Conservation (phyloP, 37 sponge, comb jelly and placozoan species). For the Ianthella basta region DNA sequence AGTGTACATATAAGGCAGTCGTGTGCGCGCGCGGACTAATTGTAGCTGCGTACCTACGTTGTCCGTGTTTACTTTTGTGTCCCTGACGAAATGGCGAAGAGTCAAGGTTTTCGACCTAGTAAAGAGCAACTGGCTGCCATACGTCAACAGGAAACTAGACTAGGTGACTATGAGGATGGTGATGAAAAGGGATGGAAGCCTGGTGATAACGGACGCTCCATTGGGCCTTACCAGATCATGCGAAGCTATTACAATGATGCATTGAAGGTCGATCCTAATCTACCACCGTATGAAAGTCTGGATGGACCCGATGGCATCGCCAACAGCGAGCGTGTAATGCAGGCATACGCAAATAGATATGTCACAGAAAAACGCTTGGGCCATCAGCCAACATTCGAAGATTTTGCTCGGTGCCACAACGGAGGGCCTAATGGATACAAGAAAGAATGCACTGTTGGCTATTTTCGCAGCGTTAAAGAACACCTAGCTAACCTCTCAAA, state of each 20-base stretch:
- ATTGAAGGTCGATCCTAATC: slow-evolving; percentile 18
- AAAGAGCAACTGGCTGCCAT: too few relatives aligned
- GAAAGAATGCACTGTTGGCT: neutral
- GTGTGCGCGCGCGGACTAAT: too few relatives aligned
- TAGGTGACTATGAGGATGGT: too few relatives aligned
- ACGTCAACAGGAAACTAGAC: too few relatives aligned
- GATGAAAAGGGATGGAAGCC: too few relatives aligned
- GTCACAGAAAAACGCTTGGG: slow-evolving; percentile 29
- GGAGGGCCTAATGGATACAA: slow-evolving; percentile 34
- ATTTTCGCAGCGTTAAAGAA: neutral
- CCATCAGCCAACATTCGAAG: slow-evolving; percentile 17
- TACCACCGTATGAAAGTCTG: slow-evolving; percentile 8
- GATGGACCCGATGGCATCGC: slow-evolving; percentile 13
- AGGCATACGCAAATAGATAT: slow-evolving; percentile 40
- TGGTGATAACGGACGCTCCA: too few relatives aligned
- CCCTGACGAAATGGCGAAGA: too few relatives aligned
- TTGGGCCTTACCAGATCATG: slow-evolving; percentile 52
- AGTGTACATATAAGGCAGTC: too few relatives aligned
- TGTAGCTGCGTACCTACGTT: too few relatives aligned
- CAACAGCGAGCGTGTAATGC: slow-evolving; percentile 3
- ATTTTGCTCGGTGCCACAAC: slow-evolving; percentile 11
- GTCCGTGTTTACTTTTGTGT: too few relatives aligned
- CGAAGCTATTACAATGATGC: slow-evolving; percentile 50
- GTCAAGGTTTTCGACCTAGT: too few relatives aligned
- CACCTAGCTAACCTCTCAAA: too few relatives aligned